Base-by-base conservation (phyloP, 1,140 invertebrate species). In the Cyphomyrmex costatus region DNA sequence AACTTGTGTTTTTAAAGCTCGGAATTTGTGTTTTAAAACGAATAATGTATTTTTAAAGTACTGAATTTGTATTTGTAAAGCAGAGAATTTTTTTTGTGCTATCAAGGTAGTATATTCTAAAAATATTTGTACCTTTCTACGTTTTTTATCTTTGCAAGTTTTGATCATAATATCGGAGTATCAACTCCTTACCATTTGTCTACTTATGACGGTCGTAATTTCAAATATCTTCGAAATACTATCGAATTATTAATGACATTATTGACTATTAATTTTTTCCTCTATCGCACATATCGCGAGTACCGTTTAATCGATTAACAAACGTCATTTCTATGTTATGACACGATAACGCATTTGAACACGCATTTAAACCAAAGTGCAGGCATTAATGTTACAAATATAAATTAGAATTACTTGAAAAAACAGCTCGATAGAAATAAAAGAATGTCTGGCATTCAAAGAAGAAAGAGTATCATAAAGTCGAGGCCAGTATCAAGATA, bases 391-490 rank as follows among this genome's bases (percentile, higher is more conserved):
- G 12, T 56, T 16, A 14, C 30, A 66, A 63, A 0, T 24, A 58
- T 49, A 79, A 58, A 42, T 53, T 51, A 53, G 1, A n/a, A n/a
- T n/a, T n/a, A 8, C 21, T 36, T 1, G 51, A 68, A 79, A 21
- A 27, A 42, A 46, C n/a, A 5, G 12, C 7, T 21, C 42, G 33
- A 27, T 68, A 70, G 60, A 7, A 61, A 24, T 51, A 24, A 56
- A 82, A 82, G 36, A 86, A 90, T 91, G 88, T 92, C 90, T 33
- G 71, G 86, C 21, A 90, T 93, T 10, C 85, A 92, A 61, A 85
- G 91, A 84, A 90, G 89, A 42, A 89, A 90, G 51, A 92, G 88
- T 93, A 92, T 78, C 89, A 90, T 46, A 92, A 90, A 76, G 86
- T 86, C 42, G 92, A 93, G 77, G 89, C 79, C 49, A 87, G 89